A percentile compares a stretch with the other conserved stretches of the same genome.
phyloP scores from a whole-genome alignment of 1,140 invertebrate genomes.

The Diabrotica virgifera region DNA sequence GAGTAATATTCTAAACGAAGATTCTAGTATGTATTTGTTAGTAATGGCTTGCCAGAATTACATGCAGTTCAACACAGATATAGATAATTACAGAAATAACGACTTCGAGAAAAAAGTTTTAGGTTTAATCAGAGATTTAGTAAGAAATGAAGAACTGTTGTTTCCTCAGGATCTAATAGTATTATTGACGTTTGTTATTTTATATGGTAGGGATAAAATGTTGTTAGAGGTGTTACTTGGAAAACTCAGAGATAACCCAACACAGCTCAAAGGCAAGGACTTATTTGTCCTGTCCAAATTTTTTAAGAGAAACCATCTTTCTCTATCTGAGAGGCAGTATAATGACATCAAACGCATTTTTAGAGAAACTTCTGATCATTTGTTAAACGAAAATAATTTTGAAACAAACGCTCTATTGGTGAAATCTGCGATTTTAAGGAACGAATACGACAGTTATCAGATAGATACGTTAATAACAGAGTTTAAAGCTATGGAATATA shows the following conservation, averaged over 20 bases:
- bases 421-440: slow-evolving; percentile 22
- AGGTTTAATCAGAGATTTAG: slow-evolving; percentile 44
- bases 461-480: slow-evolving; percentile 19
- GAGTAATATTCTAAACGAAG: slow-evolving; percentile 35
- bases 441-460: slow-evolving; percentile 16
- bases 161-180: slow-evolving; percentile 47
- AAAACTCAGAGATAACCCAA: slow-evolving; percentile 42
- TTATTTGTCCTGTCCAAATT: slow-evolving; percentile 43
- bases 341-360: slow-evolving; percentile 8
- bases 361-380: slow-evolving; percentile 10
- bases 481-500: slow-evolving; percentile 24
- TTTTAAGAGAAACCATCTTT: background rate
- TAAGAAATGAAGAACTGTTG: slow-evolving; percentile 44
- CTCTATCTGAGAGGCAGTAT: slow-evolving; percentile 5
- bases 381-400: slow-evolving; percentile 5
- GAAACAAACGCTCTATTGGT: slow-evolving; percentile 19
- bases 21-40: slow-evolving; percentile 34
- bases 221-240: slow-evolving; percentile 42
- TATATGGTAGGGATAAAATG: slow-evolving; percentile 47
- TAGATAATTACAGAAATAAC: slow-evolving; percentile 50
- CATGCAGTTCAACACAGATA: slow-evolving; percentile 54
- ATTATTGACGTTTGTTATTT: slow-evolving; percentile 50
- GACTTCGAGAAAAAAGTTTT: slow-evolving; percentile 50
- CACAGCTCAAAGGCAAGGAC: slow-evolving; percentile 45
- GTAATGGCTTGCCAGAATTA: slow-evolving; percentile 51